Evolutionary conservation across 2,888 invertebrate genomes (phyloP), one percentile per base, ranked within the genome.

Genomic region (Lasiommata megera): DNA sequence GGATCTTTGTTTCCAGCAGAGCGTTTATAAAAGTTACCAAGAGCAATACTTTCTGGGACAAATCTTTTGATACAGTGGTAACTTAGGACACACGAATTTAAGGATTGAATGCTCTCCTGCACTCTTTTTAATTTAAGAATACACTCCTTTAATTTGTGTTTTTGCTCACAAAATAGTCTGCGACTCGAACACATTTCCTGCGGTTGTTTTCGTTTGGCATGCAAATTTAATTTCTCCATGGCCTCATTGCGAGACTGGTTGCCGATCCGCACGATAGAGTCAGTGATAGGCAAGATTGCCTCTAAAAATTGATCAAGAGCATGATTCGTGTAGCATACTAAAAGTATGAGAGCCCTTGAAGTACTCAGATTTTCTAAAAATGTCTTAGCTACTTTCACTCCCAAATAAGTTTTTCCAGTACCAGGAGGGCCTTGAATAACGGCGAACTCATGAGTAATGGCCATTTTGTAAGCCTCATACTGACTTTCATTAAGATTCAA

Each of bases 381-480:
- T 0, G 93, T 89, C 66, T 93, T 82, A 0, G 94, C 93, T 14
- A 97, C 92, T 82, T 95, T 93, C 3, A 96, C 85, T 0, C 96
- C 96, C 8, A 97, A 78, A 74, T 92, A 95, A 0, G 96, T 96
- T 86, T 97, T 97, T 0, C 97, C 97, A 0, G 96, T 96, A 3
- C 97, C 97, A 0, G 97, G 97, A 1, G 97, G 96, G 0, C 97
- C 96, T 82, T 97, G 96, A 65, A 97, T 95, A 1, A 96, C 90
- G 0, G 93, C 92, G 66, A 96, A 93, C 73, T 96, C 94, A 61
- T 92, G 91, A 0, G 92, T 93, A 6, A 97, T 76, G 0, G 95
- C 94, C 12, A 93, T 83, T 64, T 92, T 85, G 68, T 93, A 93
- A 0, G 97, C 96, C 9, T 78, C 73, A 54, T 88, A 85, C 74